A percentile compares a stretch with the other conserved stretches of the same genome.
These are phyloP conservation scores for Propithecus perrieri DNA, from an alignment of 2,797 vertebrate species.

Conservation along the genomic window DNA sequence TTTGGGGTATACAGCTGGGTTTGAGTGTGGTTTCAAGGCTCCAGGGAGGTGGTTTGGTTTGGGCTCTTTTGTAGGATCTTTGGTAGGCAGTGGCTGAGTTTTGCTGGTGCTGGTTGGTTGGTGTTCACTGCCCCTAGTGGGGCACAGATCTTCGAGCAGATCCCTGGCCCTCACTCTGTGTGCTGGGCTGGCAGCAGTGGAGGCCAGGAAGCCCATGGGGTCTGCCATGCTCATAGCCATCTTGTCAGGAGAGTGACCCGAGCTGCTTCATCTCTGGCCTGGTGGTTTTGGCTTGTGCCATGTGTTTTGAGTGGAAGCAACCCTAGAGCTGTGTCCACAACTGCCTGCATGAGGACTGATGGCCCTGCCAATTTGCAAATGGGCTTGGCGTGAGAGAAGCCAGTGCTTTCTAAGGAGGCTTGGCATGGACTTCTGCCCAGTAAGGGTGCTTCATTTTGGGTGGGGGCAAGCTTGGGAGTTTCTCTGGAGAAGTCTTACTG, in stretches of 20 bases:
- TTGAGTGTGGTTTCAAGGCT: not conserved
- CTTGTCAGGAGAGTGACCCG: not conserved
- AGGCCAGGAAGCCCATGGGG: not conserved
- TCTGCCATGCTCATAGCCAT: not conserved
- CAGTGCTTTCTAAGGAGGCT: not conserved
- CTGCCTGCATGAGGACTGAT: not conserved
- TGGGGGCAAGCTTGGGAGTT: not conserved
- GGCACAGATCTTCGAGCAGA: not conserved
- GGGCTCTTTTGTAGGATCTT: not conserved
- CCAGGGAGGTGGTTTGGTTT: not conserved
- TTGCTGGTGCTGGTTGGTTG: not conserved
- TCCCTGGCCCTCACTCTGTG: not conserved
- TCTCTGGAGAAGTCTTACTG: constrained; percentile 2
- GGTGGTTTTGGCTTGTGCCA: not conserved
- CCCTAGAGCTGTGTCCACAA: not conserved
- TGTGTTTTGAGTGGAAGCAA: not conserved
- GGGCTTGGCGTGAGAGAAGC: not conserved
- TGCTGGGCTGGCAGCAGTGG: not conserved
- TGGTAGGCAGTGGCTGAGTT: not conserved
- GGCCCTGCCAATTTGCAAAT: not conserved
- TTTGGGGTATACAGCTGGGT: not conserved
- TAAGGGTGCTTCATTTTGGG: not conserved
- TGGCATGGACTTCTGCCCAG: not conserved
- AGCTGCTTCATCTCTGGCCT: not conserved
- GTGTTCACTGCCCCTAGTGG: too few relatives aligned